phyloP scores from a whole-genome alignment of 2,888 invertebrate genomes.

The Ophion ellenae region DNA sequence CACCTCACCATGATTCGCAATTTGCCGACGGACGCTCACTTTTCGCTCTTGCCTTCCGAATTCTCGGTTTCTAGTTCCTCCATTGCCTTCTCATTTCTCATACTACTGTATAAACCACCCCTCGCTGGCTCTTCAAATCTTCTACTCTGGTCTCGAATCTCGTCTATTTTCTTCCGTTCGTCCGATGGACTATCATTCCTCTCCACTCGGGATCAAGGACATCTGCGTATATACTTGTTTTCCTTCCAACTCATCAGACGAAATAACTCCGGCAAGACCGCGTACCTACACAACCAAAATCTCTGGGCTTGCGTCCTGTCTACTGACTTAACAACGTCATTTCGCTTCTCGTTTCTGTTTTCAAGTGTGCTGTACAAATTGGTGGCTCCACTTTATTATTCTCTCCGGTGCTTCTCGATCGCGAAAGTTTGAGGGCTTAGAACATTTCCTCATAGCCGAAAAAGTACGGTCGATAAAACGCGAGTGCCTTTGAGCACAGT shows the following conservation, averaged over 20 bases:
- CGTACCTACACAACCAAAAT: conserved; percentile 65
- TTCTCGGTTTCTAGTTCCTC: not conserved
- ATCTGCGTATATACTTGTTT: conserved; percentile 60
- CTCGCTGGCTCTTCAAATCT: conserved; percentile 33
- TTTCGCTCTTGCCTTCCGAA: not conserved
- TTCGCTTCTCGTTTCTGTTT: conserved; percentile 23
- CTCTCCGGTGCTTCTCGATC: not conserved
- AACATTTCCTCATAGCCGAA: too few relatives aligned
- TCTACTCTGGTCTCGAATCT: conserved; percentile 13
- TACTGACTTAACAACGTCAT: conserved; percentile 70
- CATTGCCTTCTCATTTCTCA: too few relatives aligned
- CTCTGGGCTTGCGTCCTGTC: conserved; percentile 65
- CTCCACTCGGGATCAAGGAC: conserved; percentile 22
- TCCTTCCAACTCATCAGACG: conserved; percentile 46
- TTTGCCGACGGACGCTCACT: too few relatives aligned
- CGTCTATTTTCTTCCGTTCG: conserved; percentile 30
- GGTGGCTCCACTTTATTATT: too few relatives aligned
- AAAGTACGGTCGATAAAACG: too few relatives aligned
- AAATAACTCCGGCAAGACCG: conserved; percentile 69
- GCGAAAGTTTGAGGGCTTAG: too few relatives aligned
- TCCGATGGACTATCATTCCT: conserved; percentile 33
- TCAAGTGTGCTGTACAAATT: not conserved
- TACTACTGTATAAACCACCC: not conserved
- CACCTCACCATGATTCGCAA: too few relatives aligned
- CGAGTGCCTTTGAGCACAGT: too few relatives aligned